Conservation (phyloP, 1,140 invertebrate species). For the Hycleus cichorii region DNA sequence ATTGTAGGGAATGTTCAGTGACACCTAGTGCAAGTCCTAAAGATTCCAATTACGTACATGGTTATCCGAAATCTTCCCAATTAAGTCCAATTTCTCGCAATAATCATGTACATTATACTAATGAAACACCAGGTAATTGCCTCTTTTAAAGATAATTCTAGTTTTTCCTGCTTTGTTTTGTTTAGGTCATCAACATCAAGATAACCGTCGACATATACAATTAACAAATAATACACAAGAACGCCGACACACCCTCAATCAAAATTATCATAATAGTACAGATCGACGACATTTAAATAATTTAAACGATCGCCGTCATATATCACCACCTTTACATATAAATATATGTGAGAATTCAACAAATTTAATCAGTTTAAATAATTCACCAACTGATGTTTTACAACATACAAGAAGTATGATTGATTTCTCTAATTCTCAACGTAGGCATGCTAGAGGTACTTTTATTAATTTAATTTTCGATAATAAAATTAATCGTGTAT, state of each 20-base stretch:
- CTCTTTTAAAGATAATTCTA: not conserved
- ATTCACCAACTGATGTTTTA: constrained; percentile 25
- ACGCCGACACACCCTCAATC: constrained; percentile 23
- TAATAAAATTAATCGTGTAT: constrained; percentile 1
- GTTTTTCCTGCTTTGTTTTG: not conserved
- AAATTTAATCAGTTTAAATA: constrained; percentile 18
- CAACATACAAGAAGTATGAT: constrained; percentile 30
- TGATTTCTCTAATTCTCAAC: constrained; percentile 34
- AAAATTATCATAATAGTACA: constrained; percentile 23
- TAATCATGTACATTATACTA: constrained; percentile 36
- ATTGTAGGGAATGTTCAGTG: constrained; percentile 37
- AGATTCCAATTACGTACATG: constrained; percentile 36
- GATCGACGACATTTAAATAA: constrained; percentile 32
- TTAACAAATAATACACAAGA: constrained; percentile 20
- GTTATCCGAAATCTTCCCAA: constrained; percentile 38
- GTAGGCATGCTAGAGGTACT: constrained; percentile 36
- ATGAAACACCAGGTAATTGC: constrained; percentile 34
- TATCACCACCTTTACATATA: constrained; percentile 39
- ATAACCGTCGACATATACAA: constrained; percentile 22
- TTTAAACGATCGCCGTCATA: constrained; percentile 36
- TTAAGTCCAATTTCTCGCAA: constrained; percentile 35
- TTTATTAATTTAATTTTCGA: not conserved
- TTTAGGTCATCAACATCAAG: constrained; percentile 21
- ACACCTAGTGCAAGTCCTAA: constrained; percentile 35
- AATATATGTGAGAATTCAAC: constrained; percentile 38